Conservation (phyloP, 1,140 invertebrate genomes). For the Plectrocnemia conspersa region DNA sequence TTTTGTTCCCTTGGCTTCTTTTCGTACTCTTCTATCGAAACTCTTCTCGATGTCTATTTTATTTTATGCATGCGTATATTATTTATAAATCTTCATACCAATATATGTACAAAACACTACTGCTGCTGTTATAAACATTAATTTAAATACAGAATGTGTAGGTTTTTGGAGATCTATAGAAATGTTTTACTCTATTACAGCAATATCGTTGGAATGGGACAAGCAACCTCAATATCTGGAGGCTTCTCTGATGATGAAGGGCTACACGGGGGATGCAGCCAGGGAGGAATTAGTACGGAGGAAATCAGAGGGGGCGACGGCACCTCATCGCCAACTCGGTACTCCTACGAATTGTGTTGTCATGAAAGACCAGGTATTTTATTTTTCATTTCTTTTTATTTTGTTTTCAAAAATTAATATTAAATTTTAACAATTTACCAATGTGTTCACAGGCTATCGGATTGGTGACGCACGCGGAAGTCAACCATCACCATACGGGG, state of each 20-base stretch:
- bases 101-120: too few species aligned
- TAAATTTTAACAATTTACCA: not conserved
- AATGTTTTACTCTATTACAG: slow-evolving; percentile 36
- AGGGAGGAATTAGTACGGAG: slow-evolving; percentile 39
- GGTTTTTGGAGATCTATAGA: not conserved
- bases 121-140: too few species aligned
- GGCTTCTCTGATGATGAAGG: slow-evolving; percentile 62
- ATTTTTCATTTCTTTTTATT: not conserved
- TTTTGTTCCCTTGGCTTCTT: slow-evolving; percentile 8
- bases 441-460: slow-evolving; percentile 41
- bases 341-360: slow-evolving; percentile 49
- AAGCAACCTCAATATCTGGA: slow-evolving; percentile 57
- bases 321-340: slow-evolving; percentile 47
- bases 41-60: not conserved
- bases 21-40: not conserved
- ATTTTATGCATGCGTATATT: too few species aligned
- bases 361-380: slow-evolving; percentile 47
- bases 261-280: slow-evolving; percentile 55
- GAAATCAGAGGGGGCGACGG: slow-evolving; percentile 37
- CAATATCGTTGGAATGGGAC: slow-evolving; percentile 55
- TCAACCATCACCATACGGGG: slow-evolving; percentile 54
- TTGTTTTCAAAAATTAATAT: not conserved
- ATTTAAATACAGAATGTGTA: not conserved
- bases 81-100: too few species aligned
- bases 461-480: slow-evolving; percentile 52